Evolutionary conservation across 2,113 vertebrate genomes (phyloP), one percentile per base, ranked within the genome.

Genomic region (Cyphomyrus plagiostoma): DNA sequence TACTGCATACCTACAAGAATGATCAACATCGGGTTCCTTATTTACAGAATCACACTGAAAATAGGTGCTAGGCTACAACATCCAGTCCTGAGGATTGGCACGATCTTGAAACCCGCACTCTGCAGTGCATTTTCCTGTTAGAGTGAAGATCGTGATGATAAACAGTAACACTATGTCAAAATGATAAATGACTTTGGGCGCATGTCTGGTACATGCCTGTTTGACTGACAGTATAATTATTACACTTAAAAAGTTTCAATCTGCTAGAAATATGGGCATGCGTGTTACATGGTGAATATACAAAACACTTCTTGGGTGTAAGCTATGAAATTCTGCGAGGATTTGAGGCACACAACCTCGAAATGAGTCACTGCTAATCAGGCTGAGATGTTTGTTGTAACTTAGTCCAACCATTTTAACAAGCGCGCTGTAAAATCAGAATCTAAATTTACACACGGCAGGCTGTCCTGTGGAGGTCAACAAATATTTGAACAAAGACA

Each of bases 311-410:
- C 87, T 90, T 46, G 89, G 88, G 82, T 48, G 23, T 48, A n/a
- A 84, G 77, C 82, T n/a, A 84, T 90, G 89, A 90, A 91, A 74
- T 35, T 90, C 86, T 89, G 88, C 88, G 90, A 46, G 89, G 87
- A 46, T 35, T 15, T 52, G 4, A 35, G 85, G 49, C 85, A 89
- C 88, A 84, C 90, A 89, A 45, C 85, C 42, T 46, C 23, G 15
- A 89, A 74, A 90, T 88, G 66, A 92, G 90, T 87, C 42, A 87
- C 89, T 90, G 87, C n/a, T 91, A 50, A 89, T 90, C 26, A 70
- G n/a, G 42, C 74, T 87, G 74, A 21, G n/a, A 70, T 70, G 62
- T 70, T 70, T 26, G 62, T 35, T 11, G n/a, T 80, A 42, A 42
- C 74, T 39, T 42, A 19, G 15, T 42, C 11, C 35, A 80, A 80